Percentiles rank a stretch among this genome's conserved stretches.
Conservation (phyloP, 2,113 vertebrate genomes). For the Zosterops lateralis region DNA sequence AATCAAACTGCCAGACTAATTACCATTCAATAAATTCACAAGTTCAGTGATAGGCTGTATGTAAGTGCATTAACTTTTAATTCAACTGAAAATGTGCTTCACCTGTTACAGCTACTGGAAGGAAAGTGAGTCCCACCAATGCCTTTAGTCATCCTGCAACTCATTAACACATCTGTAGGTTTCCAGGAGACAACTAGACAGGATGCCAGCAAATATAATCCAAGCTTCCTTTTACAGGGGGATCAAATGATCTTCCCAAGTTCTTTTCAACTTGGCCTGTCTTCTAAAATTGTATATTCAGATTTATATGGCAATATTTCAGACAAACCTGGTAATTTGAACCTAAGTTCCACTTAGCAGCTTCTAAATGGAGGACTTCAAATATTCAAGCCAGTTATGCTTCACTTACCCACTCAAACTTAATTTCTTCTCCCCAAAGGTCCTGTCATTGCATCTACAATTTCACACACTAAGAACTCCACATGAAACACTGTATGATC, state of each 20-base stretch:
- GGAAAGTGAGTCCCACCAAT: not conserved
- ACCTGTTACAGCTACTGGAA: not conserved
- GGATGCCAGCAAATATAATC: not conserved
- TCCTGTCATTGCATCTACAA: not conserved
- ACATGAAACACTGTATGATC: not conserved
- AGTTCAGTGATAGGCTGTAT: not conserved
- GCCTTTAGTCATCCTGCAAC: not conserved
- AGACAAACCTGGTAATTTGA: not conserved
- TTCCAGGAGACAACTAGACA: not conserved
- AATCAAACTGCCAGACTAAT: not conserved
- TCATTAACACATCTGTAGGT: not conserved
- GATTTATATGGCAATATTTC: not conserved
- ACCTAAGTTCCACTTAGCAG: not conserved
- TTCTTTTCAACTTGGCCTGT: not conserved
- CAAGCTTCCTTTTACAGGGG: not conserved
- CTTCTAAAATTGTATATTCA: not conserved
- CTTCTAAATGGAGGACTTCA: not conserved
- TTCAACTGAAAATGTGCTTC: not conserved
- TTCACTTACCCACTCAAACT: not conserved
- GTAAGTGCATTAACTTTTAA: not conserved
- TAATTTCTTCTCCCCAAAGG: not conserved
- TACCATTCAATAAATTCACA: not conserved
- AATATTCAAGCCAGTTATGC: not conserved
- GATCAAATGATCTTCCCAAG: not conserved
- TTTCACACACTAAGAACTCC: not conserved